Base-by-base conservation (phyloP, 1,140 invertebrate species). In the Brachionus paranguensis region DNA sequence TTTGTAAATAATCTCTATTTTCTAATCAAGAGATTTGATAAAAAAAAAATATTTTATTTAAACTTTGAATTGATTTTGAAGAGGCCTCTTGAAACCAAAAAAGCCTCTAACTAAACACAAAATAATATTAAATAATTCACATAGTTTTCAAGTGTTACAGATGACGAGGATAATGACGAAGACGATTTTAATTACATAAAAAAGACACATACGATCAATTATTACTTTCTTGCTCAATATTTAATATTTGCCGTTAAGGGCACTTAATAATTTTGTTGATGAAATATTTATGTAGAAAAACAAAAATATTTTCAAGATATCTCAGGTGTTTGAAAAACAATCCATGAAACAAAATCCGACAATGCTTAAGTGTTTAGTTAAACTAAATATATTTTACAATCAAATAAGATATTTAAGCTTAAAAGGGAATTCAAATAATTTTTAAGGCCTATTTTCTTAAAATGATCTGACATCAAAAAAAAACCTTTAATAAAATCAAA, bases 71-170 rank as follows among this genome's bases (percentile, higher is more conserved):
- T 41, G 41, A 72, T 43, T 72, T 72, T 72, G 68, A 72, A 72
- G 68, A n/a, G 68, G 68, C 33, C 37, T 41, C 68, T 72, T 72
- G 37, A 72, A 43, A 20, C 41, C 37, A n/a, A 33, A 68, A 65
- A 72, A 20, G 17, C 41, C 17, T 45, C 33, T 43, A 72, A 72
- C 17, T 43, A 72, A 43, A 43, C 68, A 41, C 17, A 43, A 43
- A 72, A 72, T 72, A 72, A 72, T 72, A 72, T 72, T 72, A 72
- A 72, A 72, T 72, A 72, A 72, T 72, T 72, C 68, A 72, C 68
- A 72, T 72, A 17, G 41, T 72, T 43, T 43, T 72, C 37, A 45
- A 72, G 68, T 72, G 68, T 24, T 72, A 72, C 68, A 72, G 68
- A 72, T 72, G 68, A 72, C 37, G 68, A 72, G 27, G 33, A 72